These are phyloP conservation scores for Tubiluchus corallicola DNA, from an alignment of 2,888 invertebrate genomes.

Conservation along the genomic window DNA sequence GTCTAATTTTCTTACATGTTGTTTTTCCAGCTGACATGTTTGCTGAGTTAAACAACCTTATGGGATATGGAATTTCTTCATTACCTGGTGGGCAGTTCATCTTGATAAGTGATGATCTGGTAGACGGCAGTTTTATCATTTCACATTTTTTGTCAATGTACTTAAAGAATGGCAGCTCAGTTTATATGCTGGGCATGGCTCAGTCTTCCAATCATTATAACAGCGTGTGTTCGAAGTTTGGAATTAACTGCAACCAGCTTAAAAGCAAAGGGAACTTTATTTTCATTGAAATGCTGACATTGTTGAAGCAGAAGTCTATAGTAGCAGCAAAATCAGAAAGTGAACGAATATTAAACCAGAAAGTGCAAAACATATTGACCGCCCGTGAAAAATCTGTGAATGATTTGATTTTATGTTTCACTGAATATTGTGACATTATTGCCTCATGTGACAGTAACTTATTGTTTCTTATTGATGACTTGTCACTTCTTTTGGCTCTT, in stretches of 20 bases:
- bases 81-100: constrained; percentile 1
- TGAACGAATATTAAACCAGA: too few relatives aligned
- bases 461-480: not conserved
- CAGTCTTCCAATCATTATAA: constrained; percentile 1
- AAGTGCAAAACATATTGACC: too few relatives aligned
- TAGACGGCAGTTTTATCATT: not conserved
- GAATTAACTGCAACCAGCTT: not conserved
- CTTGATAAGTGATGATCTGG: not conserved
- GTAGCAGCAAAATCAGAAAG: not conserved
- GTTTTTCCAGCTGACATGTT: too few relatives aligned
- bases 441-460: not conserved
- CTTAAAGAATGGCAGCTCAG: not conserved
- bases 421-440: not conserved
- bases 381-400: too few relatives aligned
- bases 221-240: not conserved
- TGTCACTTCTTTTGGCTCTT: not conserved
- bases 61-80: not conserved
- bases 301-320: not conserved
- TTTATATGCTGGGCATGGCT: not conserved
- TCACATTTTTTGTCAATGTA: not conserved
- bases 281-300: not conserved
- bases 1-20: too few relatives aligned
- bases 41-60: not conserved
- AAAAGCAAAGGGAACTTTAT: not conserved
- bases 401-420: too few relatives aligned